Percentiles rank a stretch among this genome's conserved stretches.
These are phyloP conservation scores for Aleiodes sp. DNA, from an alignment of 1,140 invertebrate genomes.

Conservation along the genomic window DNA sequence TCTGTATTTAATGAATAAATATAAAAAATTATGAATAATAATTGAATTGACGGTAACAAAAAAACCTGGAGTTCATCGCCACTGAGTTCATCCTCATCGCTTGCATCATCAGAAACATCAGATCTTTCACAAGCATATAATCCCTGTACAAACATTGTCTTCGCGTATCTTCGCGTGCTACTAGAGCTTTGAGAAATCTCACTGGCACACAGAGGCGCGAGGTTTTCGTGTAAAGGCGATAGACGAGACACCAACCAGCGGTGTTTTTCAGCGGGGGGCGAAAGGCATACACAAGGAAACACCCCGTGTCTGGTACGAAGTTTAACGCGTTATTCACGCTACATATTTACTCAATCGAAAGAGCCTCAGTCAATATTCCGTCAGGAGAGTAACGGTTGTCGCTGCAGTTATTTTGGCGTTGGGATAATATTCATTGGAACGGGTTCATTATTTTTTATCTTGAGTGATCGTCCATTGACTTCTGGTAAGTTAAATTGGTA, in stretches of 20 bases:
- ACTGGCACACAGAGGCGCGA: conserved; percentile 26
- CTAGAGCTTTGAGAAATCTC: background rate
- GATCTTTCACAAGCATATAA: conserved; percentile 47
- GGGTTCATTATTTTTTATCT: too few species aligned
- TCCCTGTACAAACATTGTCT: conserved; percentile 62
- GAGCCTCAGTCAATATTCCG: background rate
- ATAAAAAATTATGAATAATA: background rate
- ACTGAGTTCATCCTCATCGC: conserved; percentile 49
- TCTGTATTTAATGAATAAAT: background rate
- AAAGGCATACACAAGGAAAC: conserved; percentile 32
- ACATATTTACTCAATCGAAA: conserved; percentile 14
- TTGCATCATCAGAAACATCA: conserved; percentile 52
- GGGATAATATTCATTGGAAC: too few species aligned
- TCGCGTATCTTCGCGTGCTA: background rate
- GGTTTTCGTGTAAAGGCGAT: conserved; percentile 24
- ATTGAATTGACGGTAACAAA: background rate
- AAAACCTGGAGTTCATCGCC: conserved; percentile 60
- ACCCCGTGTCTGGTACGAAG: conserved; percentile 57
- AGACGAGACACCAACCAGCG: conserved; percentile 11
- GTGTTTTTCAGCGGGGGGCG: conserved; percentile 38
- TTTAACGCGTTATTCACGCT: conserved; percentile 41
- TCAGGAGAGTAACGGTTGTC: background rate
- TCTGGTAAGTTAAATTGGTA: too few species aligned
- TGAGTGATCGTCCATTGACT: too few species aligned
- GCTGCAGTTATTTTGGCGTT: background rate